These are phyloP conservation scores for Callaeas wilsoni DNA, from an alignment of 2,113 vertebrate species.

Conservation along the genomic window DNA sequence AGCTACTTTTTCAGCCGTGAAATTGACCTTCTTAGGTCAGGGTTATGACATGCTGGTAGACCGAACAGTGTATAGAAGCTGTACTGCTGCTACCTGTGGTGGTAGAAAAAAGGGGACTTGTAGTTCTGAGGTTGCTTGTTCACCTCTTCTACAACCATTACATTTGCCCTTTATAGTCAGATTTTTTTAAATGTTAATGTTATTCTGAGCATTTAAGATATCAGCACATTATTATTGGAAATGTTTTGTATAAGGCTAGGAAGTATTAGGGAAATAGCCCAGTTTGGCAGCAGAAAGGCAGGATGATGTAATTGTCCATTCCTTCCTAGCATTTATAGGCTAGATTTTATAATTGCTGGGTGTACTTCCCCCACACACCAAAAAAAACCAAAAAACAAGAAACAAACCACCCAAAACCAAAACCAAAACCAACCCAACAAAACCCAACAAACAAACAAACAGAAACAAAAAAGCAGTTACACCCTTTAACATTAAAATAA, in stretches of 20 bases:
- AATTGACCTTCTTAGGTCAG: conserved; percentile 24
- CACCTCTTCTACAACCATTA: background rate
- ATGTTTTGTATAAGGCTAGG: background rate
- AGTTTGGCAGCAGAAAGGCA: background rate
- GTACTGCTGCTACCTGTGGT: background rate
- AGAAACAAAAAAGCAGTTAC: background rate
- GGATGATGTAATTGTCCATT: background rate
- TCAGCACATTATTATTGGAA: background rate
- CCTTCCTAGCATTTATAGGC: background rate
- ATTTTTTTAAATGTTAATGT: background rate
- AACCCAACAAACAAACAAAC: no score
- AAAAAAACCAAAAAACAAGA: background rate
- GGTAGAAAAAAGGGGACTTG: background rate
- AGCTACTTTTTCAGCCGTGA: background rate
- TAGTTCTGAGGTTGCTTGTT: background rate
- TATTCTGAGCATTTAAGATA: background rate
- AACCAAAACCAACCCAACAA: no score
- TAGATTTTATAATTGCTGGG: background rate
- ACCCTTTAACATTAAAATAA: background rate
- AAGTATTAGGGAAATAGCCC: background rate
- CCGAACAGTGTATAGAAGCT: background rate
- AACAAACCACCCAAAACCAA: no score
- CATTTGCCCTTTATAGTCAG: background rate
- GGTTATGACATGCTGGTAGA: background rate
- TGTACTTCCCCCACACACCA: background rate